Percentiles rank a stretch among this genome's conserved stretches.
Conservation (phyloP, 2,888 invertebrate genomes). For the Nebria brevicollis region DNA sequence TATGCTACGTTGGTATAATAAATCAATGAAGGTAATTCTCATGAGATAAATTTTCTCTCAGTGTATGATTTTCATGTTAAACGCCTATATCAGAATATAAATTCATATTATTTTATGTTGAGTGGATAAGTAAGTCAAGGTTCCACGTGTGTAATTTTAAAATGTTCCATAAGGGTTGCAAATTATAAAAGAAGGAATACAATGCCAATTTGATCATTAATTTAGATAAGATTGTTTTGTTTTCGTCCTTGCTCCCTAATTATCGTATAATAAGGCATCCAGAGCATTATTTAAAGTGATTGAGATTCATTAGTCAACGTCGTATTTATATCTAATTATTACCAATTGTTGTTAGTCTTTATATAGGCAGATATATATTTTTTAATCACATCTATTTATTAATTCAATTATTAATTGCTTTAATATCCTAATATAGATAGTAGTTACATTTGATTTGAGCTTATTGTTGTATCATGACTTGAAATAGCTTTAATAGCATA, state of each 20-base stretch:
- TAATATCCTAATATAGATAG: background rate
- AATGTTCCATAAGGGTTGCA: constrained; percentile 18
- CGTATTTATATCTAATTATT: constrained; percentile 17
- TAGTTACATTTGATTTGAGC: background rate
- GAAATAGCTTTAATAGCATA: background rate
- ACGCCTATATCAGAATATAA: no score
- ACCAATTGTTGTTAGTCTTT: background rate
- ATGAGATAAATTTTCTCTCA: no score
- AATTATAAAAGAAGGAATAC: background rate
- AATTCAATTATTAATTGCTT: background rate
- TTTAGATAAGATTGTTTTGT: background rate
- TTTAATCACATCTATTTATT: constrained; percentile 9
- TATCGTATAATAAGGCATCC: background rate
- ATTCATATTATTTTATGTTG: no score
- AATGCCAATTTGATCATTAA: background rate
- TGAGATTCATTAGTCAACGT: constrained; percentile 10
- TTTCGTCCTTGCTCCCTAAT: background rate
- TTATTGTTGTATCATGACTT: background rate
- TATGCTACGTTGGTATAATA: no score
- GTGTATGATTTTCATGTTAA: no score
- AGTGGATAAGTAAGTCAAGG: no score
- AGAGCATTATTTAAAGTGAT: background rate
- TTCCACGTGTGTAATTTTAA: background rate
- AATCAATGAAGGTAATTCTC: no score
- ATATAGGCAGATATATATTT: background rate